Percentiles rank a stretch among this genome's conserved stretches.
phyloP scores from a whole-genome alignment of 2,888 invertebrate species.

The Brachycybe producta region DNA sequence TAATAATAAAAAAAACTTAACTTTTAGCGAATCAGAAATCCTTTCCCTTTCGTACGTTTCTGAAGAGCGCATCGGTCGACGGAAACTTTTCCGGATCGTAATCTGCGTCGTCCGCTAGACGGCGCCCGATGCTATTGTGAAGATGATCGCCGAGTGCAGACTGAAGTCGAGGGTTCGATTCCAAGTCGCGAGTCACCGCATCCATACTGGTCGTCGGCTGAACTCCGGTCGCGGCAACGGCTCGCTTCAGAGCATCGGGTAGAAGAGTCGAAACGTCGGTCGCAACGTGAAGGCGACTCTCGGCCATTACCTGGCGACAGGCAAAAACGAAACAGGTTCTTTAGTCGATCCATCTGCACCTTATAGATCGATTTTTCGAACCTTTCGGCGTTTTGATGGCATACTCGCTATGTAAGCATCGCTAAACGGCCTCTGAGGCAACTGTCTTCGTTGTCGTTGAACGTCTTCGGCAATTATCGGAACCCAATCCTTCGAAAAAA shows the following conservation, averaged over 20 bases:
- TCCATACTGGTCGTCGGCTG: constrained; percentile 37
- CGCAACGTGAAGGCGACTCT: not conserved
- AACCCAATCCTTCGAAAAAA: constrained; percentile 61
- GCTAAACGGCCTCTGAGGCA: constrained; percentile 52
- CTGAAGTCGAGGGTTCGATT: constrained; percentile 40
- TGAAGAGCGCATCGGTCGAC: no score
- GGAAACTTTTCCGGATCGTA: constrained; percentile 33
- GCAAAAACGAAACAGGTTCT: not conserved
- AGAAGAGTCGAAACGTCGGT: constrained; percentile 26
- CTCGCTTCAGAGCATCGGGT: constrained; percentile 30
- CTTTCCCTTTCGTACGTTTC: no score
- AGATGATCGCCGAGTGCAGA: constrained; percentile 42
- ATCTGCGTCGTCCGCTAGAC: constrained; percentile 38
- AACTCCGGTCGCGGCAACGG: constrained; percentile 42
- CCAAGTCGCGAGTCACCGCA: constrained; percentile 39
- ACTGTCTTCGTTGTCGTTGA: constrained; percentile 51
- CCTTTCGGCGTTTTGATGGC: constrained; percentile 75
- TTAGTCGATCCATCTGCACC: not conserved
- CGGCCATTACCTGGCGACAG: not conserved
- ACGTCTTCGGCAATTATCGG: constrained; percentile 73
- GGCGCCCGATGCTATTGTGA: constrained; percentile 37
- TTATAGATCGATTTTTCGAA: constrained; percentile 38
- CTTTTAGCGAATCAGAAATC: no score
- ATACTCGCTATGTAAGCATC: constrained; percentile 82
- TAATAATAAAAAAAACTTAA: no score